phyloP scores from a whole-genome alignment of 2,888 invertebrate genomes.

The Plebejus anna region DNA sequence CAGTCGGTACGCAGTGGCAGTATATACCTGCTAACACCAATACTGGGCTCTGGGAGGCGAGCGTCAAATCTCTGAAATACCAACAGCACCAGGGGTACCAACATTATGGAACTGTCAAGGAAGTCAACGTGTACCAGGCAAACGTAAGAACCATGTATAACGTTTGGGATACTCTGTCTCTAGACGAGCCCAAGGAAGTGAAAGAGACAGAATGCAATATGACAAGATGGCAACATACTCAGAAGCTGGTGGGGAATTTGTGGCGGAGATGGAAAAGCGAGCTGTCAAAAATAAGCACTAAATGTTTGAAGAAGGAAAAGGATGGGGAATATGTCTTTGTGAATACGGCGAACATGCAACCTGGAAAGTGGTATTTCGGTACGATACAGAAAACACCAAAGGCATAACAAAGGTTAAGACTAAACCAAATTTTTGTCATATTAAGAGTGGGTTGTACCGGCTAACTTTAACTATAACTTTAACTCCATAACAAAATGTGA shows the following conservation, averaged over 20 bases:
- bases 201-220: slow-evolving; percentile 1
- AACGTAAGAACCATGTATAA: neutral
- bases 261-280: slow-evolving; percentile 8
- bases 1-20: slow-evolving; percentile 14
- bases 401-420: neutral
- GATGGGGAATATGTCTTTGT: neutral
- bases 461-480: too few species aligned
- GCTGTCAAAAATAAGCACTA: neutral
- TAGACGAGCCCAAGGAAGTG: neutral
- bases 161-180: neutral
- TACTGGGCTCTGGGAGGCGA: neutral
- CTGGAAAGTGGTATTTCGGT: neutral
- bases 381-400: neutral
- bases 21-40: slow-evolving; percentile 11
- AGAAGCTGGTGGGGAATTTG: neutral
- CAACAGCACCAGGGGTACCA: neutral
- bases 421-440: neutral
- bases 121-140: slow-evolving; percentile 10
- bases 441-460: too few species aligned
- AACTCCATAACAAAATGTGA: too few species aligned
- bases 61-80: neutral
- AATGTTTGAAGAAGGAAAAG: neutral
- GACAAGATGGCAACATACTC: slow-evolving; percentile 7
- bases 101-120: neutral
- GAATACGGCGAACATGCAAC: neutral